Conservation (phyloP, 2,797 vertebrate species). For the Melanotaenia boesemani region DNA sequence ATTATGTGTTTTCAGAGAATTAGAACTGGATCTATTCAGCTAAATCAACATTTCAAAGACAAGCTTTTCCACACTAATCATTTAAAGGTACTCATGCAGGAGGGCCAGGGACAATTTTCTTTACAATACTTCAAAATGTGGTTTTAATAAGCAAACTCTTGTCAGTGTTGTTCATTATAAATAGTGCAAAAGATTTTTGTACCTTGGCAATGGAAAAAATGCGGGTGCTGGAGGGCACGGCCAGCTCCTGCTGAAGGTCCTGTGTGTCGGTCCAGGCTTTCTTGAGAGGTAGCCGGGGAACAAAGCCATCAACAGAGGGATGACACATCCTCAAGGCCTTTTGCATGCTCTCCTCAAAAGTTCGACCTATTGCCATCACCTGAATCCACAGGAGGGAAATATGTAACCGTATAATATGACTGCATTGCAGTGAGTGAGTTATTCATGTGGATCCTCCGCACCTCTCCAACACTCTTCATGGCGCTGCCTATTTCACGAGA, state of each 20-base stretch:
- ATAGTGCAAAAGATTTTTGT: conserved; percentile 45
- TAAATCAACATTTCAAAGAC: conserved; percentile 20
- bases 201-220: conserved; percentile 95
- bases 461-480: conserved; percentile 98
- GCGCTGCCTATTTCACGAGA: conserved; percentile 91
- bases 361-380: conserved; percentile 95
- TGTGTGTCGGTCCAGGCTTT: conserved; percentile 85
- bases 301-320: conserved; percentile 91
- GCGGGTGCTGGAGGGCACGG: conserved; percentile 90
- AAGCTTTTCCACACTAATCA: conserved; percentile 27
- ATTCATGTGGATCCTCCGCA: conserved; percentile 48
- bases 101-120: conserved; percentile 6
- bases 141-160: conserved; percentile 47
- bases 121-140: conserved; percentile 36
- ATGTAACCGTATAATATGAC: neutral
- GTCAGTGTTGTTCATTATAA: conserved; percentile 47
- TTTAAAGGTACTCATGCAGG: conserved; percentile 23
- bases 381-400: conserved; percentile 64
- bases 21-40: conserved; percentile 5
- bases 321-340: conserved; percentile 97
- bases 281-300: conserved; percentile 89
- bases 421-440: neutral
- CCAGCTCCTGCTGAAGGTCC: conserved; percentile 88
- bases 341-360: conserved; percentile 95
- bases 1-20: neutral